Percentiles rank a stretch among this genome's conserved stretches.
Evolutionary conservation across 37 sponge, comb jelly and placozoan species (phyloP).

Genomic region (Haliclona indistincta): DNA sequence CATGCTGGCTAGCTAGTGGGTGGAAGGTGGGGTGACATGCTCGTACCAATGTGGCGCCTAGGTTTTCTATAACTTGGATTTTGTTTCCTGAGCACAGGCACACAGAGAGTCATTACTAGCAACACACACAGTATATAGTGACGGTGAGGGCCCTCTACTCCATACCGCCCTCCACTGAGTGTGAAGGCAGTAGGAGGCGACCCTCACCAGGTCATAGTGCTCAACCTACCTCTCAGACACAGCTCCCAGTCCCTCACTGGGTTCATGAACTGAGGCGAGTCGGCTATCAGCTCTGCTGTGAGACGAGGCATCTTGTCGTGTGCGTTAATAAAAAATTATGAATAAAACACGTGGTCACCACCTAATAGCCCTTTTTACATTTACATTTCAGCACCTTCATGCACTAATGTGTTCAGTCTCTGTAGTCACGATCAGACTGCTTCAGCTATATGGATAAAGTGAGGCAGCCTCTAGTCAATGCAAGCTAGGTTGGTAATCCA

Average conservation of each 20-base stretch:
- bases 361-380: neutral
- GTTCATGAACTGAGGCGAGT: constrained; percentile 92
- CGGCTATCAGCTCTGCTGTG: constrained; percentile 88
- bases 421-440: too few species aligned
- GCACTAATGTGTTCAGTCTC: too few species aligned
- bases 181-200: constrained; percentile 24
- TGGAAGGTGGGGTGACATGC: neutral
- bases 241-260: constrained; percentile 92
- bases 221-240: constrained; percentile 87
- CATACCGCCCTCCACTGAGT: constrained; percentile 23
- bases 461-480: too few species aligned
- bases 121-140: constrained; percentile 3
- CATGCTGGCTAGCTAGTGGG: neutral
- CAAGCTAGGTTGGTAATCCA: too few species aligned
- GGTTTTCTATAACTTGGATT: constrained; percentile 96
- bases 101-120: neutral
- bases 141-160: constrained; percentile 36
- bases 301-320: constrained; percentile 62
- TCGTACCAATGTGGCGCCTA: constrained; percentile 93
- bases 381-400: constrained; percentile 11
- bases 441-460: too few species aligned
- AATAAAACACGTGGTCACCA: too few species aligned
- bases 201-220: neutral
- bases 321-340: neutral
- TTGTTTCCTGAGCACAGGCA: constrained; percentile 78